Base-by-base conservation (phyloP, 2,888 invertebrate genomes). In the Coelinius sp. region DNA sequence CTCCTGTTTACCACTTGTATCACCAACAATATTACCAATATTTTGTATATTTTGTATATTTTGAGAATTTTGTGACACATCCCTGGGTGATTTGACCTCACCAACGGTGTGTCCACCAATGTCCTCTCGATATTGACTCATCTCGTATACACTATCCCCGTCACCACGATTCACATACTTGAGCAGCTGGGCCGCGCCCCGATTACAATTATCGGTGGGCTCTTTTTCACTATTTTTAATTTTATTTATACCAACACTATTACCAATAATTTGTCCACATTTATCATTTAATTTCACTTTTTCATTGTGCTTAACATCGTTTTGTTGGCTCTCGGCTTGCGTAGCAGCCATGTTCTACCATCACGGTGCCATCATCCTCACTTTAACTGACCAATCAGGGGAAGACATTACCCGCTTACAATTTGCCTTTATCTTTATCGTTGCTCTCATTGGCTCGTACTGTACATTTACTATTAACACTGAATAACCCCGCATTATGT, bases 291-390 rank as follows among this genome's bases (percentile, higher is more conserved):
- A 81, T 82, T 82, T 81, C 78, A 78, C 77, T 71, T 75, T 76
- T 80, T 84, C 85, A 81, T 81, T 85, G 78, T 81, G 80, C 81
- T 86, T 86, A 81, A 86, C 86, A 91, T 93, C 93, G 91, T 93
- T 93, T 91, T 93, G 93, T 90, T 93, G 93, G 90, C 93, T 92
- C 91, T 93, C 93, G 90, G 93, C 93, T 92, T 93, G 93, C 92
- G 93, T 93, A 91, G 94, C 93, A 93, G 94, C 94, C 94, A 94
- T 94, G 92, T 93, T 93, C 84, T 83, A 80, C 82, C 83, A 83
- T 84, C 84, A 84, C 82, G 84, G 82, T 82, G 82, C 83, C 82
- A 84, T 83, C 82, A 80, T 80, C 81, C 77, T 53, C 77, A 80
- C 81, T 76, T 81, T 80, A 81, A 81, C 80, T 82, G 80, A 82